phyloP scores from a whole-genome alignment of 35 echinoderm and acorn worm species.

The Ophioderma brevispina region DNA sequence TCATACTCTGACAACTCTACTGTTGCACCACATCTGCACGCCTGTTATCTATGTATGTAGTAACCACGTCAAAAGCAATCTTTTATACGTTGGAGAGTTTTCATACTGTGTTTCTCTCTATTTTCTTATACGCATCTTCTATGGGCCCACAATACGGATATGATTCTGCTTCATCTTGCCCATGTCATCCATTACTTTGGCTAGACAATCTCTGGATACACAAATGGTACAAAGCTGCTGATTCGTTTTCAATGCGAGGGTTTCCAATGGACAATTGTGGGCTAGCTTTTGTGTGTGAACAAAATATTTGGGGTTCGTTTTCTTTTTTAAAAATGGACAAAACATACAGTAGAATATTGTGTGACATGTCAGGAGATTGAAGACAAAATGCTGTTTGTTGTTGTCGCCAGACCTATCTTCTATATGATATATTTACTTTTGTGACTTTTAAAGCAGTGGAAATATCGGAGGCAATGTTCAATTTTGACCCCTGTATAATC shows the following conservation, averaged over 20 bases:
- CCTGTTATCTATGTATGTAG: no score
- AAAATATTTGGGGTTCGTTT: not conserved
- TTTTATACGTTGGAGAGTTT: no score
- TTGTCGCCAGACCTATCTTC: no score
- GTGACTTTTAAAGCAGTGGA: no score
- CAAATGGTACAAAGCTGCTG: constrained; percentile 89
- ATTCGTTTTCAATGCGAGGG: constrained; percentile 77
- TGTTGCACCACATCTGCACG: no score
- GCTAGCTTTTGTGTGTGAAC: constrained; percentile 50
- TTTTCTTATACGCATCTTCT: constrained; percentile 79
- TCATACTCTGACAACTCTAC: no score
- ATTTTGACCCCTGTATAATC: no score
- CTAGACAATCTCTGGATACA: constrained; percentile 80
- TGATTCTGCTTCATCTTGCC: constrained; percentile 90
- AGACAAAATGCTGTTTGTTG: no score
- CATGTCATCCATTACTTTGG: constrained; percentile 95
- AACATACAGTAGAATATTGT: not conserved
- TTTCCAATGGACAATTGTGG: constrained; percentile 71
- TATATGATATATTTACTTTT: no score
- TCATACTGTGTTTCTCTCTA: constrained; percentile 97
- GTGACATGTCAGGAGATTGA: not conserved
- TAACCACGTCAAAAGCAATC: no score
- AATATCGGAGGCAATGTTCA: no score
- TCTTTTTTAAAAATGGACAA: not conserved
- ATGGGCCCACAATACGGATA: constrained; percentile 85